phyloP scores from a whole-genome alignment of 2,797 vertebrate genomes.

The Podarcis siculus region DNA sequence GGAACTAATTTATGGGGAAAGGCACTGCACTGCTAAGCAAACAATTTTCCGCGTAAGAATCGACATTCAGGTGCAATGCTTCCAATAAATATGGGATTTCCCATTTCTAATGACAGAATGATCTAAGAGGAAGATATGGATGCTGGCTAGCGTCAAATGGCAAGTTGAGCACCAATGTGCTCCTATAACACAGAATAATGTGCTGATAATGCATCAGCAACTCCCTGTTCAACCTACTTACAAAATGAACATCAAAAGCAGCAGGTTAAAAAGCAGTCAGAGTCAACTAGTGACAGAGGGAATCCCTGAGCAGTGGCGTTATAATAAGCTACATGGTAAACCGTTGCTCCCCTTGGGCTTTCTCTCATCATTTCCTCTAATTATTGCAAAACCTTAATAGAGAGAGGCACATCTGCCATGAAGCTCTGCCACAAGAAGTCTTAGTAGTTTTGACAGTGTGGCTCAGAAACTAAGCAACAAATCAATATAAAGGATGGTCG shows the following conservation, averaged over 20 bases:
- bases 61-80: not conserved
- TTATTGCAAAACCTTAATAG: conserved; percentile 33
- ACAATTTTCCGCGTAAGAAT: conserved; percentile 41
- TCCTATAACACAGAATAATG: not conserved
- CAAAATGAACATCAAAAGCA: conserved; percentile 24
- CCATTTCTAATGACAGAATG: conserved; percentile 16
- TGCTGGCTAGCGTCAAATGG: not conserved
- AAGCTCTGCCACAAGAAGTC: conserved; percentile 4
- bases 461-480: conserved; percentile 43
- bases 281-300: not conserved
- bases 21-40: conserved; percentile 41
- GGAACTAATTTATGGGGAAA: conserved; percentile 43
- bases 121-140: conserved; percentile 1
- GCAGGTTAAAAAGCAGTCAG: conserved; percentile 11
- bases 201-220: conserved; percentile 20
- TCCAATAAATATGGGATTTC: not conserved
- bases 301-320: not conserved
- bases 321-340: not conserved
- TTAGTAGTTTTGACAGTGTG: conserved; percentile 35
- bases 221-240: conserved; percentile 25
- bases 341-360: conserved; percentile 23
- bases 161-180: not conserved
- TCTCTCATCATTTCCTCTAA: conserved; percentile 29
- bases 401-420: conserved; percentile 21
- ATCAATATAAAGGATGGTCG: conserved; percentile 48